Base-by-base conservation (phyloP, 2,113 vertebrate species). In the Ctenodactylus gundi region DNA sequence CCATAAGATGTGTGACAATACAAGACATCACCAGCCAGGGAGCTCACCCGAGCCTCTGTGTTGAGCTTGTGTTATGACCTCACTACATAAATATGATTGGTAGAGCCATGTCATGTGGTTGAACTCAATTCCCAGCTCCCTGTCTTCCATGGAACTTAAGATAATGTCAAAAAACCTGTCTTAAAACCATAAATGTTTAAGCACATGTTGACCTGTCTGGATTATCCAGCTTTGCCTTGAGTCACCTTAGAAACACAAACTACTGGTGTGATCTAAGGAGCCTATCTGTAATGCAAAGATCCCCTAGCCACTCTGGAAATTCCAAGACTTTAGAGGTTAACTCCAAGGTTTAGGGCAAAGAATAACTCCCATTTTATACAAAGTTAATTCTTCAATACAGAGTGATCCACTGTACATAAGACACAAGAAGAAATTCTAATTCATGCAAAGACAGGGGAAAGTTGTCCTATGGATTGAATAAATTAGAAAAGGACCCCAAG, bases 81-180 rank as follows among this genome's bases (percentile, higher is more conserved):
- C 64, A 17, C 12, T 17, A 17, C 7, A 0, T 0, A 34, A 29
- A n/a, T 7, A 14, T 2, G 39, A 15, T 0, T 1, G 7, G 55
- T 1, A 0, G 11, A 62, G 25, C n/a, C 15, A 0, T 6, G 3
- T 31, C 3, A 4, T 4, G 15, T 9, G 6, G 1, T 12, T 3
- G 5, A 34, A 25, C n/a, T 13, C 18, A 3, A 0, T 36, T 31
- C n/a, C 31, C 18, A 13, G 62, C 41, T 46, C 64, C 25, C 7
- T 14, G 5, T 27, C 64, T 12, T 21, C 3, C 2, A 2, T 18
- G 44, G n/a, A 70, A 17, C 8, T 39, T 23, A 20, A 41, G 64
- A n/a, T 55, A 44, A 46, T 0, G 0, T n/a, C 55, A 23, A n/a
- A n/a, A n/a, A n/a, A n/a, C 21, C 34, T 6, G 18, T n/a, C 46